phyloP scores from a whole-genome alignment of 2,888 invertebrate genomes.

The Dryomyza anilis region DNA sequence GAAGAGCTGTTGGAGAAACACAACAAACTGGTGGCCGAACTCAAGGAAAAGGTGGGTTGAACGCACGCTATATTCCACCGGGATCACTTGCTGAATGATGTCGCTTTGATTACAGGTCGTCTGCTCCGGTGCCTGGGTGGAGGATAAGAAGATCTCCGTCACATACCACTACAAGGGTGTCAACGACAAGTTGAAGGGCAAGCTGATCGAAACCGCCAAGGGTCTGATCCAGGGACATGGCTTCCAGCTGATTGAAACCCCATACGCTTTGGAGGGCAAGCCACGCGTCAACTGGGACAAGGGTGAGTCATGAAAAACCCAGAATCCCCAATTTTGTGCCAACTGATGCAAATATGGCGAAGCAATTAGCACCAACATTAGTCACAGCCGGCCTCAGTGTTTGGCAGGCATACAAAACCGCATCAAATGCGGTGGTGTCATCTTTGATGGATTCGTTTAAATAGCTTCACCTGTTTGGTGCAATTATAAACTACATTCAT shows the following conservation, averaged over 20 bases:
- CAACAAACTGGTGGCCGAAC: constrained; percentile 67
- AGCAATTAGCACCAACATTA: neutral
- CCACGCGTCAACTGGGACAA: constrained; percentile 83
- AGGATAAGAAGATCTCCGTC: constrained; percentile 75
- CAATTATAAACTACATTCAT: neutral
- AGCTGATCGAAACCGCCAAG: constrained; percentile 68
- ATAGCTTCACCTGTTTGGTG: neutral
- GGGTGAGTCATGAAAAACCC: constrained; percentile 59
- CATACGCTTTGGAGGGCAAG: constrained; percentile 77
- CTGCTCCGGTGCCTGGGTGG: constrained; percentile 77
- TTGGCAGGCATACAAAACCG: neutral
- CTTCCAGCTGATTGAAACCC: constrained; percentile 72
- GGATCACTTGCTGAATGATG: neutral
- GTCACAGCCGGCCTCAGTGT: neutral
- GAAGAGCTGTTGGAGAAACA: constrained; percentile 72
- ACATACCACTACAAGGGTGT: constrained; percentile 78
- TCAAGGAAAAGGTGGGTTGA: constrained; percentile 68
- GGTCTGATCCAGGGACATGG: constrained; percentile 70
- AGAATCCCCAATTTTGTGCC: neutral
- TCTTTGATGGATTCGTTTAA: neutral
- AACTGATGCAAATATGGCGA: neutral
- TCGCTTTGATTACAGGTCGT: constrained; percentile 63
- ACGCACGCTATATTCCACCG: neutral
- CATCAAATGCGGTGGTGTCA: neutral
- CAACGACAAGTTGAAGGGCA: constrained; percentile 66